Conservation (phyloP, 2,113 vertebrate species). For the Furnarius figulus region DNA sequence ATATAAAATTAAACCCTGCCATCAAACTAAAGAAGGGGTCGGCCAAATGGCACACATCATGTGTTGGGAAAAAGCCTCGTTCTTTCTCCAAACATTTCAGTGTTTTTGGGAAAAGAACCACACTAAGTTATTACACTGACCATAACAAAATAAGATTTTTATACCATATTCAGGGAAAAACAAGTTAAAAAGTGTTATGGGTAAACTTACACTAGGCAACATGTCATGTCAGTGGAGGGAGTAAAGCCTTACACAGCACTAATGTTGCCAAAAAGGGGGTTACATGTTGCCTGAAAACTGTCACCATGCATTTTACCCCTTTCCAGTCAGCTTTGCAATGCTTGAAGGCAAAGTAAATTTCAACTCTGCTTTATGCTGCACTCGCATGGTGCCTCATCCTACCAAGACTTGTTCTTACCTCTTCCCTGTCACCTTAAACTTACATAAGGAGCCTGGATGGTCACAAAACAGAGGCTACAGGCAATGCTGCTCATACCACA, state of each 20-base stretch:
- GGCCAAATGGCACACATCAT: conserved; percentile 52
- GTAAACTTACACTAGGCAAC: background rate
- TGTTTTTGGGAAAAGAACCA: background rate
- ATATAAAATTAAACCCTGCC: conserved; percentile 52
- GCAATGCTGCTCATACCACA: background rate
- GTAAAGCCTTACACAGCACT: background rate
- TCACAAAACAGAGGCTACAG: background rate
- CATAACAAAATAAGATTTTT: background rate
- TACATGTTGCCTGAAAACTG: background rate
- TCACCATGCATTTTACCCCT: background rate
- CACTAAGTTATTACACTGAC: background rate
- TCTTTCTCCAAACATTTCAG: conserved; percentile 1
- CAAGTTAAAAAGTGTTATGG: background rate
- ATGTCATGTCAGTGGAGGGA: background rate
- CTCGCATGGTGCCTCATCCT: fast-evolving
- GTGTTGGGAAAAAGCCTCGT: conserved; percentile 7
- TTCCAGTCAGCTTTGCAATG: background rate
- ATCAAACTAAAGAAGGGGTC: conserved; percentile 30
- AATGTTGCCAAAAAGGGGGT: background rate
- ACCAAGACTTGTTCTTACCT: background rate
- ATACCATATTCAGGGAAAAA: background rate
- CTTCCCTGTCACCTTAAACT: background rate
- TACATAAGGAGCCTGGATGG: background rate
- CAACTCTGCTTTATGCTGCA: background rate
- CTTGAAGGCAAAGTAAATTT: background rate